Conservation (phyloP, 64 coral and sea anemone species). For the Dendronephthya gigantea region DNA sequence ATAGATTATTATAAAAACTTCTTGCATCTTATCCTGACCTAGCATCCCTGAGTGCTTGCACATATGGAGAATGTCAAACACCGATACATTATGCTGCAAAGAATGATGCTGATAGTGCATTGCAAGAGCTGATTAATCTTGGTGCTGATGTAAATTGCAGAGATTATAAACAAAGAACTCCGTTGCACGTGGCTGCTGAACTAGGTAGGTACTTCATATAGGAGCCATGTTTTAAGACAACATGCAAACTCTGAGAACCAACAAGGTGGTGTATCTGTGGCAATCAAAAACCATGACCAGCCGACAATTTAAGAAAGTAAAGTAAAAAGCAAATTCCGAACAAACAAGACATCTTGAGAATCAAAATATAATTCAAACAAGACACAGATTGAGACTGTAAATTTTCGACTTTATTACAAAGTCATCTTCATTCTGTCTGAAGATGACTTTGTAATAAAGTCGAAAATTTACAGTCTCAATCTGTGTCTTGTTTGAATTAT, state of each 20-base stretch:
- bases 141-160: slow-evolving; percentile 61
- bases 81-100: slow-evolving; percentile 87
- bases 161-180: slow-evolving; percentile 76
- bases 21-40: not conserved
- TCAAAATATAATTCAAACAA: too few species aligned
- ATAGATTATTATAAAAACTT: too few species aligned
- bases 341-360: too few species aligned
- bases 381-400: too few species aligned
- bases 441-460: too few species aligned
- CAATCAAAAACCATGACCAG: too few species aligned
- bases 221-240: not conserved
- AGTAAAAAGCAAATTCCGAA: too few species aligned
- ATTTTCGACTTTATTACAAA: too few species aligned
- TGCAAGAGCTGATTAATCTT: slow-evolving; percentile 16
- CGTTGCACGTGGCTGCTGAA: slow-evolving; percentile 90
- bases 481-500: too few species aligned
- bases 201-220: slow-evolving; percentile 38
- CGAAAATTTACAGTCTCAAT: too few species aligned
- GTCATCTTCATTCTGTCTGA: too few species aligned
- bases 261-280: not conserved
- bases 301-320: too few species aligned
- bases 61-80: slow-evolving; percentile 57
- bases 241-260: not conserved
- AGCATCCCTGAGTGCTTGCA: slow-evolving; percentile 67
- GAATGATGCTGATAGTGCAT: slow-evolving; percentile 45